Conservation (phyloP, 2,113 vertebrate species). For the Gila orcuttii region DNA sequence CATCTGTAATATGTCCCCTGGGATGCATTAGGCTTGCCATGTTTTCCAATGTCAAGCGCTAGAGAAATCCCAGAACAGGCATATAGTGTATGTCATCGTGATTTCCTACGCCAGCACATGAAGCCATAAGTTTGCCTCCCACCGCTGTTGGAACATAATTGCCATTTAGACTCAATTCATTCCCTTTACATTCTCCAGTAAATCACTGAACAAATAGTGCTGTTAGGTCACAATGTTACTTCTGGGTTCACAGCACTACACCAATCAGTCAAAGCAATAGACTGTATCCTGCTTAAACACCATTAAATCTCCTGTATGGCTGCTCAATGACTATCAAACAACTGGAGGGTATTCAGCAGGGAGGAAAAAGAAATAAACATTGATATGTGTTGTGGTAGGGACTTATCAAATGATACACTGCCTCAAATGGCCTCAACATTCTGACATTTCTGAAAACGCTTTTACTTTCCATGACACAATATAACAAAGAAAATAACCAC, state of each 20-base stretch:
- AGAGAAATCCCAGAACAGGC: constrained; percentile 22
- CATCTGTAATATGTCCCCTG: background rate
- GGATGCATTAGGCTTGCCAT: background rate
- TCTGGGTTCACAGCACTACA: constrained; percentile 38
- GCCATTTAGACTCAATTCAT: constrained; percentile 48
- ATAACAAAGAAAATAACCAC: background rate
- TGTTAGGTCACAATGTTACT: constrained; percentile 30
- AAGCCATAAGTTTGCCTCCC: constrained; percentile 17
- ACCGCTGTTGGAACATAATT: constrained; percentile 34
- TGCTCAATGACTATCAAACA: background rate
- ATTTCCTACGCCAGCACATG: constrained; percentile 23
- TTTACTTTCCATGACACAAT: background rate
- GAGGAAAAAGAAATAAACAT: background rate
- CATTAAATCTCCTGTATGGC: constrained; percentile 38
- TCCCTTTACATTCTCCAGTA: constrained; percentile 29
- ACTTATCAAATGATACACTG: background rate
- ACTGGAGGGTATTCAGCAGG: background rate
- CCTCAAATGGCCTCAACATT: background rate
- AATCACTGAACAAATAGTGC: constrained; percentile 40
- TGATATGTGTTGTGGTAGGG: background rate
- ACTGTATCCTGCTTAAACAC: constrained; percentile 37
- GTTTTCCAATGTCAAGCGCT: constrained; percentile 25
- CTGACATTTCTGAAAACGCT: background rate
- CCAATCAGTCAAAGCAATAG: constrained; percentile 43
- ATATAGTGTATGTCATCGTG: constrained; percentile 23